Conservation (phyloP, 1,140 invertebrate species). For the Homarus americanus region DNA sequence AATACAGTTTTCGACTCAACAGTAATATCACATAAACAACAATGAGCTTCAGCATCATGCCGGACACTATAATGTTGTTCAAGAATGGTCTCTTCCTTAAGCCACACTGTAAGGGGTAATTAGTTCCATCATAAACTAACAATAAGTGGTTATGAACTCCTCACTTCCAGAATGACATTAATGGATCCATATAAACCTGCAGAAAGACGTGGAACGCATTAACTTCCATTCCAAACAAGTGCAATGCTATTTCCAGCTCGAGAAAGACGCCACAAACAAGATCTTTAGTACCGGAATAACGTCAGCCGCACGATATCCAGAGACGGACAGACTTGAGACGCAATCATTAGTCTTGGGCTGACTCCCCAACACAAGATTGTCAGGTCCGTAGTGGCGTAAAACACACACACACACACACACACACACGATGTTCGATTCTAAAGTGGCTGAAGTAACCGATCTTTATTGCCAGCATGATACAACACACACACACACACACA, state of each 20-base stretch:
- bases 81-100: too few species aligned
- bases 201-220: neutral
- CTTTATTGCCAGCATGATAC: neutral
- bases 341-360: neutral
- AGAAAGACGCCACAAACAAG: neutral
- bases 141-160: neutral
- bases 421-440: neutral
- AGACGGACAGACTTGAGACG: neutral
- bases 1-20: too few species aligned
- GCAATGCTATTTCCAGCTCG: neutral
- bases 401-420: neutral
- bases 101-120: too few species aligned
- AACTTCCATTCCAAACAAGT: too few species aligned
- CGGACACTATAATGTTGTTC: too few species aligned
- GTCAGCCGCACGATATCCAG: neutral
- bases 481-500: neutral
- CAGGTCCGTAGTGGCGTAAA: neutral
- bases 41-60: too few species aligned
- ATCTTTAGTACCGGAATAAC: neutral
- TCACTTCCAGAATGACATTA: neutral
- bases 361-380: neutral
- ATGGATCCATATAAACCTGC: neutral
- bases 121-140: too few species aligned
- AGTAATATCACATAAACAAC: too few species aligned
- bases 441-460: neutral